Percentiles rank a stretch among this genome's conserved stretches.
These are phyloP conservation scores for Dilophus febrilis DNA, from an alignment of 2,888 invertebrate species.

Conservation along the genomic window DNA sequence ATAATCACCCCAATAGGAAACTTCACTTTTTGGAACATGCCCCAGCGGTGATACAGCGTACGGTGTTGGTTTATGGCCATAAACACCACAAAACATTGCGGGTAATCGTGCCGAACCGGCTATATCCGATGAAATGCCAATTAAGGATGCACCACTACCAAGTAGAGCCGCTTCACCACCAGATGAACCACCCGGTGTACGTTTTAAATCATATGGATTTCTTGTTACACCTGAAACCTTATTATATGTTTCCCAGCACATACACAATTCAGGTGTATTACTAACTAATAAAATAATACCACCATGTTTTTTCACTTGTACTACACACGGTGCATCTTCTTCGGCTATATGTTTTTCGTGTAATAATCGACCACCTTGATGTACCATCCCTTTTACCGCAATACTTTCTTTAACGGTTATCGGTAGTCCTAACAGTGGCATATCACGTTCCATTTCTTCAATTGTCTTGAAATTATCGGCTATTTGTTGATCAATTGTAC, in stretches of 20 bases:
- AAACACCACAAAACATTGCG: slow-evolving; percentile 79
- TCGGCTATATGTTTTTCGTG: slow-evolving; percentile 42
- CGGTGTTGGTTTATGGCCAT: slow-evolving; percentile 80
- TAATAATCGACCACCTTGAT: slow-evolving; percentile 51
- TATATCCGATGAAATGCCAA: slow-evolving; percentile 77
- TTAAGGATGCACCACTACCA: slow-evolving; percentile 59
- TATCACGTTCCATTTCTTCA: slow-evolving; percentile 45
- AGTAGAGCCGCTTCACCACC: slow-evolving; percentile 71
- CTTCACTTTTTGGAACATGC: slow-evolving; percentile 45
- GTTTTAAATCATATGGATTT: slow-evolving; percentile 71
- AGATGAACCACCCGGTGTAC: slow-evolving; percentile 78
- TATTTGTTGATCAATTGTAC: slow-evolving; percentile 50
- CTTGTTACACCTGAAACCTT: slow-evolving; percentile 69
- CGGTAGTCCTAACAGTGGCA: slow-evolving; percentile 68
- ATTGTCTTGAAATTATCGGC: slow-evolving; percentile 35
- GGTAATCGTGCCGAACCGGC: slow-evolving; percentile 81
- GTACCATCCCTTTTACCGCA: slow-evolving; percentile 58
- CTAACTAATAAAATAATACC: slow-evolving; percentile 74
- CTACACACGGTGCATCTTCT: slow-evolving; percentile 57
- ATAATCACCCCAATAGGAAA: slow-evolving; percentile 44
- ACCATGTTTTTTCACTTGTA: slow-evolving; percentile 53
- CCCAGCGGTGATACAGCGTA: slow-evolving; percentile 46
- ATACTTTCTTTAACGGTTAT: slow-evolving; percentile 73
- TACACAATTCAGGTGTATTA: slow-evolving; percentile 78
- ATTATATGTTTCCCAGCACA: slow-evolving; percentile 85